Evolutionary conservation across 2,113 vertebrate species (phyloP), one percentile per base, ranked within the genome.

Genomic region (Paralichthys olivaceus): DNA sequence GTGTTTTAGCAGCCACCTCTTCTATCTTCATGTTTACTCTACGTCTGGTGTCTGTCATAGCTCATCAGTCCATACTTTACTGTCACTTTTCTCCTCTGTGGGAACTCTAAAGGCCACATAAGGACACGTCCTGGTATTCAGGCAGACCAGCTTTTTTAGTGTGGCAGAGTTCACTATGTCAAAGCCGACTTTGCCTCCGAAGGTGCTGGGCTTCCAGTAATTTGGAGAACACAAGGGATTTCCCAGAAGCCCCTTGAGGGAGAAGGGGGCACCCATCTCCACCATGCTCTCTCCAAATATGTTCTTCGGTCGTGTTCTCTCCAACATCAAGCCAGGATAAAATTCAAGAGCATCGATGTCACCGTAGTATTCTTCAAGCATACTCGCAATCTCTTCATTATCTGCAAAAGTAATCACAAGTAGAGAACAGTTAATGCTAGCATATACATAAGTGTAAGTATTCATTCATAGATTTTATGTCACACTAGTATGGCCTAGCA

Each of bases 201-300:
- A 99, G 0, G 97, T 99, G 85, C 97, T 99, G 25, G 97, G 96
- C 75, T 99, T 99, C 98, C 98, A 99, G 92, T 99, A 99, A 45
- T 96, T 93, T 0, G 98, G 97, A 57, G 98, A 99, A 84, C 98
- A 99, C 87, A 99, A 96, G 23, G 97, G 97, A 67, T 99, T 99
- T 55, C 97, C 97, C 60, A 99, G 29, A 11, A 99, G 97, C 19
- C 98, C 98, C 91, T 99, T 99, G 32, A 99, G 93, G 56, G 98
- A 99, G 87, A 99, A 99, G 0, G 98, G 98, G 22, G 98, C 95
- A 4, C 98, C 98, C 0, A 99, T 98, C 91, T 99, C 97, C 71
- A 99, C 95, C 95, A 99, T 99, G 88, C 98, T 99, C 79, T 99
- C 95, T 40, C 98, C 98, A 86, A 99, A 99, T 80, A 99, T 96